A percentile compares a stretch with the other conserved stretches of the same genome.
Evolutionary conservation across 1,140 invertebrate species (phyloP).

Genomic region (Drosophila quadrilineata): DNA sequence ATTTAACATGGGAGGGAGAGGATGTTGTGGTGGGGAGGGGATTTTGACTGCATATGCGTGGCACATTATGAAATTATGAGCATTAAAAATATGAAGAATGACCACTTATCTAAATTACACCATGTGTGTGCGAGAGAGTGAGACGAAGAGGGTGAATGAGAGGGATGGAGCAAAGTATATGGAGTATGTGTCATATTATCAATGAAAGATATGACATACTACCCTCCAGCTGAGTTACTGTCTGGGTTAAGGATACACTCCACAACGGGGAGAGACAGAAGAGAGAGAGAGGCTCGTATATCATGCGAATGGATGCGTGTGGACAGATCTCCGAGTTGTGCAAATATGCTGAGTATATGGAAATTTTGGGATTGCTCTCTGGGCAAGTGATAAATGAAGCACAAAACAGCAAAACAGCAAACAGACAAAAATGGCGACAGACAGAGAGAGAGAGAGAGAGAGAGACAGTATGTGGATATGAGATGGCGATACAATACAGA

Average conservation of each 20-base stretch:
- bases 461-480: no score
- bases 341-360: conserved; percentile 77
- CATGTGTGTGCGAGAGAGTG: conserved; percentile 47
- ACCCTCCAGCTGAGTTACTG: conserved; percentile 36
- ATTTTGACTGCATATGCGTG: conserved; percentile 66
- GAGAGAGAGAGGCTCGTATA: conserved; percentile 60
- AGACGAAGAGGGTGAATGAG: background rate
- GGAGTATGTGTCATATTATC: conserved; percentile 68
- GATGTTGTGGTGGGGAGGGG: background rate
- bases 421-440: conserved; percentile 57
- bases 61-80: conserved; percentile 81
- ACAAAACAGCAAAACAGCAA: conserved; percentile 67
- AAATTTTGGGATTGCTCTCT: conserved; percentile 44
- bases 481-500: no score
- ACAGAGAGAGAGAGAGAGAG: conserved; percentile 7
- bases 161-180: conserved; percentile 13
- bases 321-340: no score
- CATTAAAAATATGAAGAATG: conserved; percentile 80
- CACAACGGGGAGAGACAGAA: no score
- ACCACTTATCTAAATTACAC: conserved; percentile 81
- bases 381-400: conserved; percentile 72
- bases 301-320: conserved; percentile 33
- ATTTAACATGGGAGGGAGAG: conserved; percentile 39
- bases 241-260: conserved; percentile 56
- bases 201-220: conserved; percentile 56